These are phyloP conservation scores for Neolamprologus brichardi DNA, from an alignment of 2,113 vertebrate genomes.

Conservation along the genomic window DNA sequence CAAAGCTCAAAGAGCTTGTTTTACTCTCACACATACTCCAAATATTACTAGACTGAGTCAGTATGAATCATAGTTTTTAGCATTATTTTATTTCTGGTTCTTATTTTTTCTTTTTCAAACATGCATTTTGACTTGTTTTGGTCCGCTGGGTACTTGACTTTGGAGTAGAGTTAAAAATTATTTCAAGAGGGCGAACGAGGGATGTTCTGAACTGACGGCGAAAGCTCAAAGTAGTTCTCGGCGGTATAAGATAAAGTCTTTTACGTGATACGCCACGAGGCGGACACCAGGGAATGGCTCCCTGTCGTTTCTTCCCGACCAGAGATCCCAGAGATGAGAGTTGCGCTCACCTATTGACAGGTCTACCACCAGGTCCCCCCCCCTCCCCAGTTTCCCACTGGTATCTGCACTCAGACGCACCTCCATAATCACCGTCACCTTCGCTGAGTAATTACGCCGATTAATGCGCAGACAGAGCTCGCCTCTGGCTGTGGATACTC, in stretches of 20 bases:
- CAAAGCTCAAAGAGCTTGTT: neutral
- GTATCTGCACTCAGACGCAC: neutral
- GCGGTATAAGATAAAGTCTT: neutral
- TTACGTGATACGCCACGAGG: neutral
- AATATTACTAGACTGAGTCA: neutral
- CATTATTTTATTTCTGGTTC: neutral
- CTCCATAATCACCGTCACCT: slow-evolving; percentile 36
- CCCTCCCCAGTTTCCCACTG: neutral
- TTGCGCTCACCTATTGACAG: slow-evolving; percentile 28
- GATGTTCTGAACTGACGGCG: neutral
- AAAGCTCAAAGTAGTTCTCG: neutral
- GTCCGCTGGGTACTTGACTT: neutral
- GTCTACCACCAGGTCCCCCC: neutral
- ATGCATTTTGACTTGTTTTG: neutral
- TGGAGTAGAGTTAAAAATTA: neutral
- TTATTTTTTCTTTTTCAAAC: neutral
- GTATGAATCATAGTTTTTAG: neutral
- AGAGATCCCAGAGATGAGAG: neutral
- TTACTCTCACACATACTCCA: neutral
- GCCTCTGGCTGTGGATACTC: slow-evolving; percentile 38
- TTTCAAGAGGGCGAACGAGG: neutral
- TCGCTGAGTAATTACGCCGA: slow-evolving; percentile 46
- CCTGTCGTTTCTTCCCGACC: neutral
- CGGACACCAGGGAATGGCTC: neutral
- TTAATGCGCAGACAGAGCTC: slow-evolving; percentile 36